Evolutionary conservation across 2,888 invertebrate genomes (phyloP).

Genomic region (Cantharis rufa): DNA sequence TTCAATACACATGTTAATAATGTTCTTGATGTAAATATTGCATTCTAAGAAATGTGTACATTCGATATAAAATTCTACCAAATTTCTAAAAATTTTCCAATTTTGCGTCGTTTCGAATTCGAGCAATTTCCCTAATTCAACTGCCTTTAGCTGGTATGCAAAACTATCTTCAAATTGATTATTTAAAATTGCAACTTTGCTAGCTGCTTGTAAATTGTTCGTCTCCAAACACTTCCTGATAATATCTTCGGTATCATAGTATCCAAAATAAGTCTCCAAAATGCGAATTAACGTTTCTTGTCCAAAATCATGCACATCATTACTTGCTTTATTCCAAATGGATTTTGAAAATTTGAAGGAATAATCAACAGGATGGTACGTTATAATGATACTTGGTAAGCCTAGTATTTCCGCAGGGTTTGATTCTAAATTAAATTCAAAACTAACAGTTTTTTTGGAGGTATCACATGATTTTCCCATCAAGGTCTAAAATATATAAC

Average conservation of each 20-base stretch:
- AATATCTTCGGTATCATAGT: conserved; percentile 53
- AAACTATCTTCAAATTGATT: conserved; percentile 54
- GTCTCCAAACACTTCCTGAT: conserved; percentile 49
- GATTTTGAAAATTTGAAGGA: conserved; percentile 38
- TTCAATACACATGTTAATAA: conserved; percentile 54
- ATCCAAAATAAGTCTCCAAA: conserved; percentile 50
- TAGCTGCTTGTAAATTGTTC: conserved; percentile 53
- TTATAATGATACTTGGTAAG: conserved; percentile 53
- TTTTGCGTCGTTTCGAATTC: conserved; percentile 44
- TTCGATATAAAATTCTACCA: conserved; percentile 54
- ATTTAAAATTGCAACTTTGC: conserved; percentile 52
- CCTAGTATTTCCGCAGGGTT: conserved; percentile 54
- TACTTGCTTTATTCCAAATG: not conserved
- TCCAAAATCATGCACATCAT: conserved; percentile 40
- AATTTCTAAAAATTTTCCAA: conserved; percentile 46
- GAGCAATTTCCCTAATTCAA: conserved; percentile 47
- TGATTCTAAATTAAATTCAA: conserved; percentile 45
- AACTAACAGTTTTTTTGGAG: conserved; percentile 57
- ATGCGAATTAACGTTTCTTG: conserved; percentile 52
- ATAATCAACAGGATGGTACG: conserved; percentile 49
- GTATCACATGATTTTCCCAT: conserved; percentile 62
- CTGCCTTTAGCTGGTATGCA: conserved; percentile 51
- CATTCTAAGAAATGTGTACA: conserved; percentile 53
- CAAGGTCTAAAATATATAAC: conserved; percentile 54
- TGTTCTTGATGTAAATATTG: conserved; percentile 56